Conservation (phyloP, 2,797 vertebrate species). For the Sylvia borin region DNA sequence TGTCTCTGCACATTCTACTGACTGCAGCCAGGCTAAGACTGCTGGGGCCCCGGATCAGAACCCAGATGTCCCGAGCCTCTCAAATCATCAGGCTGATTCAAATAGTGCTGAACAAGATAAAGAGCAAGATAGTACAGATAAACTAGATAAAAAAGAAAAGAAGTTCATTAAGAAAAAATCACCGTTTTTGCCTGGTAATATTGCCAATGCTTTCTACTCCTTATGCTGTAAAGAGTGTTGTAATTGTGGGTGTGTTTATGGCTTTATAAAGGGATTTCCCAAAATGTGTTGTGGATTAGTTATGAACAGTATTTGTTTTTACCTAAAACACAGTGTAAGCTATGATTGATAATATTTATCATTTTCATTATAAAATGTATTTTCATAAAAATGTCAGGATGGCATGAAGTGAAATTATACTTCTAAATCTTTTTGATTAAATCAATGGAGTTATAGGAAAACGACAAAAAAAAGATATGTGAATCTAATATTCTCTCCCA, state of each 20-base stretch:
- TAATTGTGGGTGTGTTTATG: neutral
- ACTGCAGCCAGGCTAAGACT: slow-evolving; percentile 72
- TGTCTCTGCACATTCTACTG: slow-evolving; percentile 83
- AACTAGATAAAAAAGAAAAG: slow-evolving; percentile 86
- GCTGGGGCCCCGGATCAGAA: slow-evolving; percentile 67
- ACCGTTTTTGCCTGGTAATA: slow-evolving; percentile 86
- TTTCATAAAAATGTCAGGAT: neutral
- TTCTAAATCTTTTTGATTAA: neutral
- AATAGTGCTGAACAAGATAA: slow-evolving; percentile 75
- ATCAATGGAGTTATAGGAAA: neutral
- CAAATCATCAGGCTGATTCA: slow-evolving; percentile 68
- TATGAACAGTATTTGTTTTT: neutral
- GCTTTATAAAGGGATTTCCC: neutral
- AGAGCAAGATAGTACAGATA: slow-evolving; percentile 79
- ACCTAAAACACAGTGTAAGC: neutral
- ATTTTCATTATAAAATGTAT: neutral
- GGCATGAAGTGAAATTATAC: neutral
- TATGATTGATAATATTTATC: neutral
- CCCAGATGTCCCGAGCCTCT: slow-evolving; percentile 60
- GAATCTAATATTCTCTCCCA: neutral
- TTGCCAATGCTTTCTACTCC: neutral
- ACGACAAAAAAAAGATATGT: neutral
- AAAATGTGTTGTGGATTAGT: neutral
- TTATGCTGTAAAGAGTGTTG: neutral
- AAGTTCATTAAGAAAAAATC: slow-evolving; percentile 93